These are phyloP conservation scores for Globodera rostochiensis DNA, from an alignment of 1,140 invertebrate genomes.

Conservation along the genomic window DNA sequence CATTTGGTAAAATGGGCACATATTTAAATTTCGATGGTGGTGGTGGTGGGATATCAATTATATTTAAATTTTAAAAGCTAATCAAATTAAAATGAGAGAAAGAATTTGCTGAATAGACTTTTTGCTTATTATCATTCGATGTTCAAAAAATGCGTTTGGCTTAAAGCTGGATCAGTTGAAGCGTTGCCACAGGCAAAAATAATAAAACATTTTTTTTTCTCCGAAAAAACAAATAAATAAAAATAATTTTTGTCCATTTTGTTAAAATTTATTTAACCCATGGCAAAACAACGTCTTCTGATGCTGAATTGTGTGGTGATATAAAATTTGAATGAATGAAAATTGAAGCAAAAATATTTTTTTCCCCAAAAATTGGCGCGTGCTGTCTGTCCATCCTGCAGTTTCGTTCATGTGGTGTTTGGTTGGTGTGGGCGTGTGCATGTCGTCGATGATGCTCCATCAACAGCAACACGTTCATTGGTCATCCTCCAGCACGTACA, in stretches of 20 bases:
- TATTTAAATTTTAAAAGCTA: background rate
- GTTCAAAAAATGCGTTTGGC: background rate
- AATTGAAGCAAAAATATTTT: background rate
- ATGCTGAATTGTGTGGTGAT: no score
- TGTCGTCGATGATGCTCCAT: background rate
- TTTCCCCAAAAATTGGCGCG: background rate
- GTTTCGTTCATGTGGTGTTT: no score
- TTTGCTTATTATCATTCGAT: background rate
- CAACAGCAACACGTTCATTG: background rate
- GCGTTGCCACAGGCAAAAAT: no score
- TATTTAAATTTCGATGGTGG: background rate
- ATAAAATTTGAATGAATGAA: background rate
- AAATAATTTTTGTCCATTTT: no score
- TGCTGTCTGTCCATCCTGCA: background rate
- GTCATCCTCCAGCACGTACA: slow-evolving; percentile 55
- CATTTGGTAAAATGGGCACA: background rate
- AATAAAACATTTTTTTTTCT: no score
- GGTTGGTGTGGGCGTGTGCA: no score
- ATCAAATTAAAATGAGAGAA: background rate
- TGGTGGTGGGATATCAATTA: background rate
- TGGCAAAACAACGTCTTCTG: no score
- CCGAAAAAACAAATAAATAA: no score
- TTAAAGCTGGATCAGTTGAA: background rate
- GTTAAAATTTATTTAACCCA: no score
- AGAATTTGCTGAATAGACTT: background rate